Evolutionary conservation across 2,113 vertebrate species (phyloP), one percentile per base, ranked within the genome.

Genomic region (Litocranius walleri): DNA sequence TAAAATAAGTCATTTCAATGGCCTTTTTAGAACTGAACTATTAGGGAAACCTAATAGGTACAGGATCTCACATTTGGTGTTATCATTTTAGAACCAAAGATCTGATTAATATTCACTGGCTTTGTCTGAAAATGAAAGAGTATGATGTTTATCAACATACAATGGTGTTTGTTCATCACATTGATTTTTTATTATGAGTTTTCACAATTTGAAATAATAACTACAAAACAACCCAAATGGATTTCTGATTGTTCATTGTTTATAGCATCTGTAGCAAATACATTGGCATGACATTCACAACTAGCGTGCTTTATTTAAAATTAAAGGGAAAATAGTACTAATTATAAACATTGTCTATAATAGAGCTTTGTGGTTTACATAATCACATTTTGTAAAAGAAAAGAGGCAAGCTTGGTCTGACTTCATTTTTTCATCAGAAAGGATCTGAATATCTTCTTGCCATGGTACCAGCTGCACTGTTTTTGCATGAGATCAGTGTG

Each of bases 231-330:
- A 98, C 97, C 96, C 98, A 98, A 99, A 98, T 96, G 96, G 95
- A 97, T 98, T 99, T 98, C 98, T 98, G 98, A 99, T 99, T 99
- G 98, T 99, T 99, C 98, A 98, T 98, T 99, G 98, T 99, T 98
- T 97, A 95, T 92, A 91, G 98, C 98, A 99, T 99, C 99, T 98
- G 98, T 98, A 98, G 98, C 97, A 99, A 99, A 98, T 98, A 97
- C 96, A 89, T 98, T 95, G 77, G 98, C 98, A 98, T 98, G 97
- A 98, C 97, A 98, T 59, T 98, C 98, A 92, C 96, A 2, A 50
- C 98, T 98, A 98, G 97, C 86, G 97, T 92, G 61, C 93, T 98
- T 98, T 98, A 98, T 98, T 98, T 98, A 98, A 98, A 99, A 98
- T 98, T 98, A 98, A 98, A 77, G 57, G 94, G 80, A 97, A 98